Percentiles rank a stretch among this genome's conserved stretches.
Conservation (phyloP, 2,797 vertebrate species). For the Dipus sagitta region DNA sequence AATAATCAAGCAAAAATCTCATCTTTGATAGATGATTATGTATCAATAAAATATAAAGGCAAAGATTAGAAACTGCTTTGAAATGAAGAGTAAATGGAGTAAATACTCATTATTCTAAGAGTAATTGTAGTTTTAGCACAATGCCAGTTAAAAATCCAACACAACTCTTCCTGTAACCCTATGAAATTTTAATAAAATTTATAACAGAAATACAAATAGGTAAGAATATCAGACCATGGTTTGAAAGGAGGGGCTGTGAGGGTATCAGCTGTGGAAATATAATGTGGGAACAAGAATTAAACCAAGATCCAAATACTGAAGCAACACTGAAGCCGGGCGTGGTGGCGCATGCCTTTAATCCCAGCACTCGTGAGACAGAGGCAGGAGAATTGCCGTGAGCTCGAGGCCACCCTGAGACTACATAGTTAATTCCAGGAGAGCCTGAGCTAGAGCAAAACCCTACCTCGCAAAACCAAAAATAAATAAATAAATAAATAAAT, state of each 20-base stretch:
- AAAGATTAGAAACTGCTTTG: constrained; percentile 21
- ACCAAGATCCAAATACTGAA: constrained; percentile 16
- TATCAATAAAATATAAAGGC: constrained; percentile 23
- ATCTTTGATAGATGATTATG: constrained; percentile 19
- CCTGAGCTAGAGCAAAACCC: too few relatives aligned
- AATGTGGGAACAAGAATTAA: constrained; percentile 7
- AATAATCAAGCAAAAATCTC: constrained; percentile 3
- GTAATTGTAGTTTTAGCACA: constrained; percentile 34
- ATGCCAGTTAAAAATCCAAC: background rate
- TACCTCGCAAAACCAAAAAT: too few relatives aligned
- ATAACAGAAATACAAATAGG: background rate
- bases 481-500: background rate
- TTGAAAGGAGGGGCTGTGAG: background rate
- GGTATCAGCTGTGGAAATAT: constrained; percentile 20
- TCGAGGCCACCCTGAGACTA: too few relatives aligned
- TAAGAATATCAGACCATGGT: constrained; percentile 46
- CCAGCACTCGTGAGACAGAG: too few relatives aligned
- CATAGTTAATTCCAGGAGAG: too few relatives aligned
- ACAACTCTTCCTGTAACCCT: constrained; percentile 13
- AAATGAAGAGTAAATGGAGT: background rate
- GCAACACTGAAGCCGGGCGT: background rate
- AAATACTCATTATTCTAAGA: constrained; percentile 2
- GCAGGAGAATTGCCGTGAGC: too few relatives aligned
- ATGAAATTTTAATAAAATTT: constrained; percentile 53
- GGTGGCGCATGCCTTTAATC: too few relatives aligned